Conservation (phyloP, 2,888 invertebrate species). For the Lysandra bellargus region DNA sequence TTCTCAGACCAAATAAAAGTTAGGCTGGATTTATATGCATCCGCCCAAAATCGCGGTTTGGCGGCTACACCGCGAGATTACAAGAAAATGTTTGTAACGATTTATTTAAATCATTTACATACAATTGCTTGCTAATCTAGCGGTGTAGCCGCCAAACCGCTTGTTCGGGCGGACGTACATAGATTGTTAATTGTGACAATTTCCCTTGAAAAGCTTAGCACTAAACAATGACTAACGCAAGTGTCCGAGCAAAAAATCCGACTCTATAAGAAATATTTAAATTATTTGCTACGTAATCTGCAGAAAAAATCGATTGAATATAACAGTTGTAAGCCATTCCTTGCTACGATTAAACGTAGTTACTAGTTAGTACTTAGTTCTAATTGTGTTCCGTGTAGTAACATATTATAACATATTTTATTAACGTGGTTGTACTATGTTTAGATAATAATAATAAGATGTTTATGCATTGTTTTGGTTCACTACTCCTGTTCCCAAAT, state of each 20-base stretch:
- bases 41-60: too few relatives aligned
- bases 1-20: too few relatives aligned
- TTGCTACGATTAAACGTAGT: background rate
- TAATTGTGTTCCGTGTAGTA: background rate
- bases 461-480: background rate
- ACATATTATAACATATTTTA: too few relatives aligned
- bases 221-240: background rate
- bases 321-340: background rate
- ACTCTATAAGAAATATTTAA: background rate
- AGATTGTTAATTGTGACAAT: too few relatives aligned
- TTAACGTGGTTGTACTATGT: background rate
- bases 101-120: too few relatives aligned
- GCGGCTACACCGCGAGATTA: too few relatives aligned
- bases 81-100: too few relatives aligned
- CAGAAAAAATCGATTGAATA: background rate
- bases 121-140: too few relatives aligned
- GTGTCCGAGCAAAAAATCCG: background rate
- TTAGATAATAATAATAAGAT: background rate
- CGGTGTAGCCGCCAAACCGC: too few relatives aligned
- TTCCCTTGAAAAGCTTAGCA: background rate
- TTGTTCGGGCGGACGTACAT: too few relatives aligned
- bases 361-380: too few relatives aligned
- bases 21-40: too few relatives aligned
- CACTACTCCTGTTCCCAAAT: background rate
- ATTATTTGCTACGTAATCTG: background rate